Conservation (phyloP, 2,888 invertebrate species). For the Drosophila testacea region DNA sequence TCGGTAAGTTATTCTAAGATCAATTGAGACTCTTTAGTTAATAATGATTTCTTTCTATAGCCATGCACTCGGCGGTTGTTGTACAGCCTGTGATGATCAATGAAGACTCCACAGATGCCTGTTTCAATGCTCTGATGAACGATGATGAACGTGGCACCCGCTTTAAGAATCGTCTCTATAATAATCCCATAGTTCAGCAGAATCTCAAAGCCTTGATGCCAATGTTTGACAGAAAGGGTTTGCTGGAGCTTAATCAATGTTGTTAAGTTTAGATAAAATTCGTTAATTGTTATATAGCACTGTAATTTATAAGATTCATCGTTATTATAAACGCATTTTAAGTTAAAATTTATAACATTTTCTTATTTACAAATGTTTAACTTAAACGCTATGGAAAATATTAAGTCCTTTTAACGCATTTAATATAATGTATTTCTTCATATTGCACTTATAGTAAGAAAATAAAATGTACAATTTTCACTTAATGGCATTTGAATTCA, state of each 20-base stretch:
- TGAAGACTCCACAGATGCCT: conserved; percentile 82
- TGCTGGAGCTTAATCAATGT: conserved; percentile 80
- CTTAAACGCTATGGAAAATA: not conserved
- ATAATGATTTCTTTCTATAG: conserved; percentile 48
- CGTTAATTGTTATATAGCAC: not conserved
- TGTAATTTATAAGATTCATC: not conserved
- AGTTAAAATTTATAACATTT: not conserved
- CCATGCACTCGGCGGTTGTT: conserved; percentile 79
- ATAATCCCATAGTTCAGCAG: conserved; percentile 81
- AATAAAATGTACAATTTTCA: too few relatives aligned
- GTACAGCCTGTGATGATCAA: conserved; percentile 83
- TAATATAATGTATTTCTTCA: too few relatives aligned
- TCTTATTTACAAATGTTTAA: not conserved
- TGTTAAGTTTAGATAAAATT: conserved; percentile 10
- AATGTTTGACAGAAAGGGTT: conserved; percentile 79
- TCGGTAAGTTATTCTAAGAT: conserved; percentile 62
- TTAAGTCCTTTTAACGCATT: too few relatives aligned
- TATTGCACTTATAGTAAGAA: too few relatives aligned
- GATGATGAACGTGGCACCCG: conserved; percentile 81
- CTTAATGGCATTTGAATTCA: too few relatives aligned
- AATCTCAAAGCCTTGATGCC: conserved; percentile 82
- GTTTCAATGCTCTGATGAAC: conserved; percentile 82
- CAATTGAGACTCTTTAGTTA: not conserved
- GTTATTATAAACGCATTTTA: not conserved
- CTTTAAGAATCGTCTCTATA: conserved; percentile 81